Evolutionary conservation across 2,888 invertebrate species (phyloP).

Genomic region (Ochropleura leucogaster): DNA sequence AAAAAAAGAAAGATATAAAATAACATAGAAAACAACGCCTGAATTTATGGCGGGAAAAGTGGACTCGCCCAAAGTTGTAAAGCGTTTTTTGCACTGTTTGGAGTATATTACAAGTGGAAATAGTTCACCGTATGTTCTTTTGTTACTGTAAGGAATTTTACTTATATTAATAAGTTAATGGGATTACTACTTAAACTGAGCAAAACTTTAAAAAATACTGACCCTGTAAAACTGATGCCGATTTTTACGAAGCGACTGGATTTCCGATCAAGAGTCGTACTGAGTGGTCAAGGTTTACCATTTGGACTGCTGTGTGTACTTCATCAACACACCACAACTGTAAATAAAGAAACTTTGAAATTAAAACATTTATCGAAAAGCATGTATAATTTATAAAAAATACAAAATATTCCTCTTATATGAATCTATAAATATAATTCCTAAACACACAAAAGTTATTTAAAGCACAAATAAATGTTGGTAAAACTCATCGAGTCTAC

Average conservation of each 20-base stretch:
- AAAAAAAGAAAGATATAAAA: neutral
- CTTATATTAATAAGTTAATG: neutral
- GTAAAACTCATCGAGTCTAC: neutral
- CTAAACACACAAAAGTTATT: neutral
- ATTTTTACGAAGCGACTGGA: slow-evolving; percentile 96
- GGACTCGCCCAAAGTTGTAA: neutral
- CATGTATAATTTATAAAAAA: neutral
- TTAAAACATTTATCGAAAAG: neutral
- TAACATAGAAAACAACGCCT: neutral
- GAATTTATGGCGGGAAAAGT: neutral
- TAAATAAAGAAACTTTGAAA: slow-evolving; percentile 42
- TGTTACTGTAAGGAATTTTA: no score
- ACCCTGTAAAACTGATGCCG: slow-evolving; percentile 95
- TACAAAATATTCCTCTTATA: neutral
- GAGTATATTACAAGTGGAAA: neutral
- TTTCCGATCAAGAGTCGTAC: slow-evolving; percentile 94
- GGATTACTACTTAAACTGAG: neutral
- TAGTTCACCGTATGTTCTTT: neutral
- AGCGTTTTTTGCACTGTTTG: neutral
- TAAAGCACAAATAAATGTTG: slow-evolving; percentile 4
- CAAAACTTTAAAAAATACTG: slow-evolving; percentile 15
- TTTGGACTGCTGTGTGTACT: slow-evolving; percentile 91
- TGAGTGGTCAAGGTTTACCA: slow-evolving; percentile 94
- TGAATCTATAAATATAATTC: neutral
- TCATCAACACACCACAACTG: slow-evolving; percentile 92